phyloP scores from a whole-genome alignment of 2,113 vertebrate genomes.

The Daboia siamensis region DNA sequence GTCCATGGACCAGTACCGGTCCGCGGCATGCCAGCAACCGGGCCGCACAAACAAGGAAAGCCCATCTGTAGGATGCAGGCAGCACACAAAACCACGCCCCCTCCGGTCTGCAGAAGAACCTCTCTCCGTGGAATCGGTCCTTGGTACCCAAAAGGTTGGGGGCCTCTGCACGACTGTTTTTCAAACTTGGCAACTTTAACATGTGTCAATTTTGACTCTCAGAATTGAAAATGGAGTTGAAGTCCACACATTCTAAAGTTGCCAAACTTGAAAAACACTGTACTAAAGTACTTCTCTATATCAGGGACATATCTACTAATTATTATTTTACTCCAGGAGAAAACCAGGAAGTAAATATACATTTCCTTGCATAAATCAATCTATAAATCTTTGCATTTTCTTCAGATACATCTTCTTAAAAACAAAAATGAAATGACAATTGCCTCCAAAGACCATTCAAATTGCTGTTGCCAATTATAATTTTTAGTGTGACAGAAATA shows the following conservation, averaged over 20 bases:
- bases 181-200: background rate
- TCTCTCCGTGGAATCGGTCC: no score
- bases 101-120: no score
- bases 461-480: background rate
- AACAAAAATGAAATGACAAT: background rate
- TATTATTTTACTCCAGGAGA: background rate
- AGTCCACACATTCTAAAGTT: background rate
- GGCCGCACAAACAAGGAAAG: no score
- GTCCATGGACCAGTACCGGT: no score
- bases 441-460: background rate
- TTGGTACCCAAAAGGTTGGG: no score
- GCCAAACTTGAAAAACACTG: background rate
- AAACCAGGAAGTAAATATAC: background rate
- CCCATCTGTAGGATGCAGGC: no score
- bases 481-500: background rate
- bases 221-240: background rate
- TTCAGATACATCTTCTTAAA: background rate
- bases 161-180: background rate
- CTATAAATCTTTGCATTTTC: background rate
- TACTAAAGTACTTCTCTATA: background rate
- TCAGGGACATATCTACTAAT: background rate
- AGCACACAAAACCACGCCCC: no score
- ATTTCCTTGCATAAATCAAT: background rate
- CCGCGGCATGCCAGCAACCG: no score
- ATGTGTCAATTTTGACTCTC: background rate